Evolutionary conservation across 2,797 vertebrate genomes (phyloP).

Genomic region (Scolopax bukidnonensis): DNA sequence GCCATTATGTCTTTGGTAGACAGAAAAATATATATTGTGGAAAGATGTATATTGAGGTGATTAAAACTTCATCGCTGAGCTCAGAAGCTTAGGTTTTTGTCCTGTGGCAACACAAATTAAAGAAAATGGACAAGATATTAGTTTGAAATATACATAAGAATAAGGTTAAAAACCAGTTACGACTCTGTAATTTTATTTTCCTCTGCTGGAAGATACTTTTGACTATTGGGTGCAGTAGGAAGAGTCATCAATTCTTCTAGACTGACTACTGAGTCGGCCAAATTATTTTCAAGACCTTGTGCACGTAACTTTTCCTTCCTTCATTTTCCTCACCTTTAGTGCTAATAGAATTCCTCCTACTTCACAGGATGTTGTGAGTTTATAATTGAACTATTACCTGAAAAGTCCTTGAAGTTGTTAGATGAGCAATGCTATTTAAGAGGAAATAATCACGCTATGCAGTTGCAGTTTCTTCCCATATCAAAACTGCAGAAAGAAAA

Average conservation of each 20-base stretch:
- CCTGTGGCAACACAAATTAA: constrained; percentile 26
- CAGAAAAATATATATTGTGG: constrained; percentile 77
- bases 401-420: background rate
- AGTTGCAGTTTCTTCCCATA: constrained; percentile 25
- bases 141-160: constrained; percentile 13
- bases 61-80: constrained; percentile 73
- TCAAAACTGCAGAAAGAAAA: constrained; percentile 56
- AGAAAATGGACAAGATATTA: constrained; percentile 16
- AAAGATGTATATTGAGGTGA: constrained; percentile 68
- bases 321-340: background rate
- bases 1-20: constrained; percentile 83
- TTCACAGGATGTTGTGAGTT: background rate
- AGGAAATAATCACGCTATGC: background rate
- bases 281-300: background rate
- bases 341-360: background rate
- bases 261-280: background rate
- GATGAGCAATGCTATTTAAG: background rate
- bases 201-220: constrained; percentile 56
- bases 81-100: constrained; percentile 43
- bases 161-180: constrained; percentile 52
- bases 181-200: constrained; percentile 60
- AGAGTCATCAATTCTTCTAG: background rate
- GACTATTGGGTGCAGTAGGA: background rate
- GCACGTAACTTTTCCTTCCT: background rate
- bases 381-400: background rate